These are phyloP conservation scores for Xylocopa sonorina DNA, from an alignment of 1,140 invertebrate species.

Conservation along the genomic window DNA sequence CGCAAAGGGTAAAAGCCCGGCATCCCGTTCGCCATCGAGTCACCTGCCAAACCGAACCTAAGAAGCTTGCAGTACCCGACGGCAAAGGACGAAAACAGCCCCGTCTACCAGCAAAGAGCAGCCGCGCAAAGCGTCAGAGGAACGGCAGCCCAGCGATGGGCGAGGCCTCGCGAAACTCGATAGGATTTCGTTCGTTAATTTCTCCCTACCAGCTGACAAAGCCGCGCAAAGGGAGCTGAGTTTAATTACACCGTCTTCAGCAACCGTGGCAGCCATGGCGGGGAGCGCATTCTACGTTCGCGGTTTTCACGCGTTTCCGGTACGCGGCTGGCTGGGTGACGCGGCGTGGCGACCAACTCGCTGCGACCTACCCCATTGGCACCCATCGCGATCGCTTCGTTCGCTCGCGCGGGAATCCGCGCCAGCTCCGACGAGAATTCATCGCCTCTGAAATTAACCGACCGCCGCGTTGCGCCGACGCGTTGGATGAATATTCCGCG, in stretches of 20 bases:
- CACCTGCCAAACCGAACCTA: neutral
- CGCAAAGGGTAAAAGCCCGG: neutral
- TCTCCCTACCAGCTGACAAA: neutral
- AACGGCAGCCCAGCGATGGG: neutral
- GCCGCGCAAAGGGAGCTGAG: slow-evolving; percentile 29
- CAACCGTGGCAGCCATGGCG: slow-evolving; percentile 32
- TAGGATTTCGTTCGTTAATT: slow-evolving; percentile 20
- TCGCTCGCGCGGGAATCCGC: neutral
- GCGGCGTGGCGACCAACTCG: neutral
- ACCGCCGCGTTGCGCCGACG: slow-evolving; percentile 3
- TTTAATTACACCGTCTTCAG: slow-evolving; percentile 67
- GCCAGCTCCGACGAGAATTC: slow-evolving; percentile 11
- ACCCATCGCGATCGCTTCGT: neutral
- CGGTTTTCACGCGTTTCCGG: slow-evolving; percentile 70
- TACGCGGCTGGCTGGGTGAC: too few species aligned
- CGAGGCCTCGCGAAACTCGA: neutral
- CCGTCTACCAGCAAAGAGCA: neutral
- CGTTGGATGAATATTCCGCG: slow-evolving; percentile 34
- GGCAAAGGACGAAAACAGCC: neutral
- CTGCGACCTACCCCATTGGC: neutral
- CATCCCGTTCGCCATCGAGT: neutral
- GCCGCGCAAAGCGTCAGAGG: neutral
- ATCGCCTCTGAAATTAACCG: slow-evolving; percentile 22
- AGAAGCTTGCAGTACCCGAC: neutral
- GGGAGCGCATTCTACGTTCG: slow-evolving; percentile 51